Conservation (phyloP, 2,797 vertebrate species). For the Eutrigla gurnardus region DNA sequence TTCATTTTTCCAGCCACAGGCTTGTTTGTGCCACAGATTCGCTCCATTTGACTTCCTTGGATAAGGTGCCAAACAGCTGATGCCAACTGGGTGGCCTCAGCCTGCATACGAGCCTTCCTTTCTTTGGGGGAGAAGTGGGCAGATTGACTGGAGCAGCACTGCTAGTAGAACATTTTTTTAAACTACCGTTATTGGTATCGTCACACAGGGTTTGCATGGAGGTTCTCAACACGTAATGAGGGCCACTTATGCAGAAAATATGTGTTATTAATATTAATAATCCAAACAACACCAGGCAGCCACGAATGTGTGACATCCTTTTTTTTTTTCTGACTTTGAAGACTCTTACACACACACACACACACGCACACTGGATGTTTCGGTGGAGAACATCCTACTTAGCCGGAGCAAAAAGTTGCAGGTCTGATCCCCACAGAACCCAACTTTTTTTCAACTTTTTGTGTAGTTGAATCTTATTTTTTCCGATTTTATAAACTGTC, state of each 20-base stretch:
- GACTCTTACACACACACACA: too few species aligned
- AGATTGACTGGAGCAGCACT: background rate
- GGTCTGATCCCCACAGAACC: background rate
- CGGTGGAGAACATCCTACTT: too few species aligned
- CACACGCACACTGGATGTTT: too few species aligned
- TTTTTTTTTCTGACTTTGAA: background rate
- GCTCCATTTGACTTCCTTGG: conserved; percentile 58
- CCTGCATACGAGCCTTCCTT: conserved; percentile 38
- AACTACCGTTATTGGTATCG: background rate
- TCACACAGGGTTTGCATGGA: background rate
- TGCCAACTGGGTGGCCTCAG: conserved; percentile 57
- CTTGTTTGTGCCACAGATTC: conserved; percentile 71
- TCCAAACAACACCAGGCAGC: background rate
- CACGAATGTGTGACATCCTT: background rate
- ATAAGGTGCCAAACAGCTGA: conserved; percentile 48
- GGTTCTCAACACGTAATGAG: background rate
- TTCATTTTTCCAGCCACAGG: conserved; percentile 60
- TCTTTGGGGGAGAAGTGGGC: conserved; percentile 10
- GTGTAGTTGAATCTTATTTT: background rate
- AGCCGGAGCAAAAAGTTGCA: background rate
- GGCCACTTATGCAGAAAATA: too few species aligned
- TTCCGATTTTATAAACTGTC: background rate
- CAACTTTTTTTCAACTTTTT: background rate
- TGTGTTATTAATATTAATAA: background rate
- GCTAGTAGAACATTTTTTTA: background rate